These are phyloP conservation scores for Pterocles orientalis DNA, from an alignment of 2,113 vertebrate species.

Conservation along the genomic window DNA sequence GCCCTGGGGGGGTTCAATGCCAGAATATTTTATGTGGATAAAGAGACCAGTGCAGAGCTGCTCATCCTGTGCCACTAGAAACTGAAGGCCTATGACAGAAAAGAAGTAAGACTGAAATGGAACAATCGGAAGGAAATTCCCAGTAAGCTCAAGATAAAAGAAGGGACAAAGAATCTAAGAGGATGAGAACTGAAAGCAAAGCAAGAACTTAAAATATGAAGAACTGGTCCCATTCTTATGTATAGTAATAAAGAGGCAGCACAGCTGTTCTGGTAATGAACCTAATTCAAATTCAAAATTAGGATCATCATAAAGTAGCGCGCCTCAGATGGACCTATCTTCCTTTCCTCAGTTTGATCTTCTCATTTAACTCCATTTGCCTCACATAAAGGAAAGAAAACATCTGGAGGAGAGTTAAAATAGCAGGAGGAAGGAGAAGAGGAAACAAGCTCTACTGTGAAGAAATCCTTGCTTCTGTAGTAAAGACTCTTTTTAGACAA, in stretches of 20 bases:
- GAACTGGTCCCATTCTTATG: background rate
- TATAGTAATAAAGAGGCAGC: background rate
- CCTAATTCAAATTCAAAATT: background rate
- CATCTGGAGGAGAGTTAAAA: constrained; percentile 3
- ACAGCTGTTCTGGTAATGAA: background rate
- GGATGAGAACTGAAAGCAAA: background rate
- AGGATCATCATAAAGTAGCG: background rate
- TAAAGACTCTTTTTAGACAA: background rate
- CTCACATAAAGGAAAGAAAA: background rate
- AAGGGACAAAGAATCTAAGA: background rate
- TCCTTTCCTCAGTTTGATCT: background rate
- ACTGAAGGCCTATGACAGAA: background rate
- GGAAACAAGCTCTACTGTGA: background rate
- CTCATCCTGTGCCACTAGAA: background rate
- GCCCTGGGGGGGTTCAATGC: background rate
- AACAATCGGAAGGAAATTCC: background rate
- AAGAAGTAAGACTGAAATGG: rapidly evolving
- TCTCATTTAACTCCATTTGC: background rate
- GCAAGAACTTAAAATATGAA: background rate
- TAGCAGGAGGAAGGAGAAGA: background rate
- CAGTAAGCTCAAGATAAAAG: background rate
- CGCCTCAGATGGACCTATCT: background rate
- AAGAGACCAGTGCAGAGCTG: background rate
- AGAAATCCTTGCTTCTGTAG: background rate
- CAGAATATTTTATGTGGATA: background rate